phyloP scores from a whole-genome alignment of 2,888 invertebrate species.

The Choreutis nemorana region DNA sequence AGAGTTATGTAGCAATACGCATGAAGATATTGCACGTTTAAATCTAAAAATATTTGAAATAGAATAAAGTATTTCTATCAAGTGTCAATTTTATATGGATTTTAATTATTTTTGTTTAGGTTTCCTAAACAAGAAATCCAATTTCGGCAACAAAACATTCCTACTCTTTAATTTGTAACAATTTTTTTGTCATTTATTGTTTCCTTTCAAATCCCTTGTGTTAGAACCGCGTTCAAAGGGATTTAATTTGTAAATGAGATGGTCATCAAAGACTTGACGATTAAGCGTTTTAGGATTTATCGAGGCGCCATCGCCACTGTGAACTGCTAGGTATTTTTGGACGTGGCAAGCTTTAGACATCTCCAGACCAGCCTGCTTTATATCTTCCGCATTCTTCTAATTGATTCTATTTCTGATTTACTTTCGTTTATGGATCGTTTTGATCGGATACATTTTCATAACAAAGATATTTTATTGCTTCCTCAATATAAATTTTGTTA shows the following conservation, averaged over 20 bases:
- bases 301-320: constrained; percentile 18
- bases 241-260: constrained; percentile 12
- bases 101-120: no score
- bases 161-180: no score
- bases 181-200: no score
- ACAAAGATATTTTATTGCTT: constrained; percentile 26
- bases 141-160: no score
- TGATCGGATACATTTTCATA: constrained; percentile 23
- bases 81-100: no score
- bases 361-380: constrained; percentile 28
- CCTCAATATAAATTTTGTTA: constrained; percentile 24
- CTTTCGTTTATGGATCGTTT: constrained; percentile 31
- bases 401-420: constrained; percentile 40
- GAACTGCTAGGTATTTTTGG: constrained; percentile 23
- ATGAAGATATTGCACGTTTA: no score
- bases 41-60: no score
- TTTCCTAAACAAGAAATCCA: no score
- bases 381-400: constrained; percentile 50
- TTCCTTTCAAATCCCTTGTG: constrained; percentile 8
- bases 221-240: constrained; percentile 10
- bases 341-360: constrained; percentile 15
- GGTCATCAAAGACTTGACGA: constrained; percentile 11
- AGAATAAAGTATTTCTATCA: no score
- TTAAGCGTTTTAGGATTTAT: constrained; percentile 15
- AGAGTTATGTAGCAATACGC: no score